phyloP scores from a whole-genome alignment of 2,888 invertebrate species.

The Tholera decimalis region DNA sequence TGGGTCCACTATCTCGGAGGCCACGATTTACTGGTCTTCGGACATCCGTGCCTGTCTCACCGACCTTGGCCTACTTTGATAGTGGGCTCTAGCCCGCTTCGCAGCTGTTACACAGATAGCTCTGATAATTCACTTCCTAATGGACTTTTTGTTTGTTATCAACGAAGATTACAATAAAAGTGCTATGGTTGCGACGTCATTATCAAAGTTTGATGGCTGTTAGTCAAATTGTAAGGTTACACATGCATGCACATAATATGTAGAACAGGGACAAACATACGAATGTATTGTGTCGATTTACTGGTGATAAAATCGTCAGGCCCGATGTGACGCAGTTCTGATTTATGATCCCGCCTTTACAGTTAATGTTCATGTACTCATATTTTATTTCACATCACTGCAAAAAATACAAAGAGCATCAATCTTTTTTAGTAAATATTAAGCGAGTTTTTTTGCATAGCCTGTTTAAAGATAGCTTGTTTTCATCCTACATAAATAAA shows the following conservation, averaged over 20 bases:
- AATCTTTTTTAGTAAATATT: not conserved
- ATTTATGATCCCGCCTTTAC: not conserved
- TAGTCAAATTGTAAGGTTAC: slow-evolving; percentile 1
- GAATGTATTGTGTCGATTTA: not conserved
- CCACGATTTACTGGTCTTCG: slow-evolving; percentile 73
- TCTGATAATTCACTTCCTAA: slow-evolving; percentile 82
- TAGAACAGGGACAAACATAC: not conserved
- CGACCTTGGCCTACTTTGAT: slow-evolving; percentile 88
- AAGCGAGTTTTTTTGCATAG: not conserved
- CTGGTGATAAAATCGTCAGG: slow-evolving; percentile 16
- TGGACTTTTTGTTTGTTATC: slow-evolving; percentile 63
- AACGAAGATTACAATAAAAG: slow-evolving; percentile 38
- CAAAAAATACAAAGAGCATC: not conserved
- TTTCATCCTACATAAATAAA: no score
- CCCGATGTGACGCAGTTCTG: not conserved
- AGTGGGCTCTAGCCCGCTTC: slow-evolving; percentile 72
- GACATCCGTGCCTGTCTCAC: slow-evolving; percentile 67
- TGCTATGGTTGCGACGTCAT: slow-evolving; percentile 40
- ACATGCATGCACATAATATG: slow-evolving; percentile 2
- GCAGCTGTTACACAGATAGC: slow-evolving; percentile 75
- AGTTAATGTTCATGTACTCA: slow-evolving; percentile 1
- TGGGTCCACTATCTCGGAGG: slow-evolving; percentile 71
- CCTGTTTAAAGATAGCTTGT: not conserved
- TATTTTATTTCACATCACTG: slow-evolving; percentile 7
- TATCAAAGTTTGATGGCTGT: slow-evolving; percentile 16